A percentile compares a stretch with the other conserved stretches of the same genome.
These are phyloP conservation scores for Toxotes chatareus DNA, from an alignment of 2,113 vertebrate species.

Conservation along the genomic window DNA sequence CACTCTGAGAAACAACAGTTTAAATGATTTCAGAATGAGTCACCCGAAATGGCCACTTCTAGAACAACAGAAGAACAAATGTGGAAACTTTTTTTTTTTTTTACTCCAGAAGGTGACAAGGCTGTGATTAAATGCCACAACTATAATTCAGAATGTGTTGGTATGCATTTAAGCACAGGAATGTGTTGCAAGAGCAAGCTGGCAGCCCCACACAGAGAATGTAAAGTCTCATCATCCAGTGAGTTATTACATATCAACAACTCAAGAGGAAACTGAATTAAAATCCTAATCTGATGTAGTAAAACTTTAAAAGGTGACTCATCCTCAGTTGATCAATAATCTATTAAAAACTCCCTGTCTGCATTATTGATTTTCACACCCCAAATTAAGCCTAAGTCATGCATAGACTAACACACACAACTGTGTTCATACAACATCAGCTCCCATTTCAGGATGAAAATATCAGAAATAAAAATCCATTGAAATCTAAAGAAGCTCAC, in stretches of 20 bases:
- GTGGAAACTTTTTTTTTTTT: slow-evolving; percentile 21
- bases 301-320: background rate
- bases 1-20: slow-evolving; percentile 21
- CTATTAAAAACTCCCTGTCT: background rate
- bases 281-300: background rate
- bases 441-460: background rate
- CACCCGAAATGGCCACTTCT: slow-evolving; percentile 22
- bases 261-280: background rate
- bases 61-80: slow-evolving; percentile 20
- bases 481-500: no score
- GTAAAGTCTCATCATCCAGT: no score
- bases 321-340: background rate
- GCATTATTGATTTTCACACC: background rate
- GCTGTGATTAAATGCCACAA: slow-evolving; percentile 34
- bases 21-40: slow-evolving; percentile 34
- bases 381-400: no score
- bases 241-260: no score
- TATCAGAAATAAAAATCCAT: background rate
- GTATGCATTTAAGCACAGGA: background rate
- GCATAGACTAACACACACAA: no score
- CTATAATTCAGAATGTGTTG: background rate
- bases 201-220: slow-evolving; percentile 29
- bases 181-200: slow-evolving; percentile 22
- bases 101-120: background rate
- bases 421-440: no score